Evolutionary conservation across 2,888 invertebrate species (phyloP).

Genomic region (Eurytoma adleriae): DNA sequence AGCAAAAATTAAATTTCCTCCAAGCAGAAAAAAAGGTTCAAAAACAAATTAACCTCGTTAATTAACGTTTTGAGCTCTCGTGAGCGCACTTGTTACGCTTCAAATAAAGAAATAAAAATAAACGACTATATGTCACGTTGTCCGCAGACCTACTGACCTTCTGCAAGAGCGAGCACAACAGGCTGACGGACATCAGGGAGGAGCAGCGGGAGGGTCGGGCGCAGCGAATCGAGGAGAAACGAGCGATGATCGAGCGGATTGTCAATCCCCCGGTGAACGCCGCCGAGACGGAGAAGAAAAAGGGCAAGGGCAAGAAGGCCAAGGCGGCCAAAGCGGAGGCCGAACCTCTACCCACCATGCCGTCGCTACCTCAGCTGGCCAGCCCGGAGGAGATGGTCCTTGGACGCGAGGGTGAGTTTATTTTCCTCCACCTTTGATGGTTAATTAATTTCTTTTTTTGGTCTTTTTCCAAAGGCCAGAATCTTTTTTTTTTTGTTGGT

Average conservation of each 20-base stretch:
- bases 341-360: slow-evolving; percentile 75
- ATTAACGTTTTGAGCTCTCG: too few relatives aligned
- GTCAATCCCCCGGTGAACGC: slow-evolving; percentile 71
- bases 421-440: too few relatives aligned
- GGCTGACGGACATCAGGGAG: slow-evolving; percentile 74
- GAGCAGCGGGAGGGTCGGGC: slow-evolving; percentile 76
- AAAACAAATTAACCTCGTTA: too few relatives aligned
- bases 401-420: slow-evolving; percentile 64
- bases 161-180: slow-evolving; percentile 76
- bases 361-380: slow-evolving; percentile 73
- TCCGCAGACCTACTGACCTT: slow-evolving; percentile 77
- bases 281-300: slow-evolving; percentile 2
- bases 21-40: too few relatives aligned
- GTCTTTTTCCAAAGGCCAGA: too few relatives aligned
- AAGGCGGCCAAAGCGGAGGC: slow-evolving; percentile 51
- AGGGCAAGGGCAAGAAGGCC: slow-evolving; percentile 35
- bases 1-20: too few relatives aligned
- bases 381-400: slow-evolving; percentile 68
- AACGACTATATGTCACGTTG: too few relatives aligned
- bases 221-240: slow-evolving; percentile 76
- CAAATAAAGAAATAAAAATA: too few relatives aligned
- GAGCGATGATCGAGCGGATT: slow-evolving; percentile 74
- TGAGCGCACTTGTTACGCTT: too few relatives aligned
- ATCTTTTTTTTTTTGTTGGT: too few relatives aligned
- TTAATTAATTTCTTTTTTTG: too few relatives aligned